These are phyloP conservation scores for Himantopus leucocephalus DNA, from an alignment of 2,113 vertebrate species.

Conservation along the genomic window DNA sequence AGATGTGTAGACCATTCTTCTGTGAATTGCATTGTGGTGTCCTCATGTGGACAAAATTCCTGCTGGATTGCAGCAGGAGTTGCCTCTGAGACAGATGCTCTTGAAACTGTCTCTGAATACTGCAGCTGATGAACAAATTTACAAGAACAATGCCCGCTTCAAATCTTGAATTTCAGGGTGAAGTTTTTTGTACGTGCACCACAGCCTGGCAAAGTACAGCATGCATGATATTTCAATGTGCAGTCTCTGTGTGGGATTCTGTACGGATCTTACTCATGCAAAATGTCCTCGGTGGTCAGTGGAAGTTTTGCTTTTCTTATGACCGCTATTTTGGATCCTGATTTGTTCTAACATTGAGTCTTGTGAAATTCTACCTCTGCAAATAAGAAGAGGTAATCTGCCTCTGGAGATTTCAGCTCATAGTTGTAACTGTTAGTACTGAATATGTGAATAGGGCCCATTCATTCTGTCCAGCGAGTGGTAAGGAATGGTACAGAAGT, in stretches of 20 bases:
- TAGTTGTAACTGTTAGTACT: not conserved
- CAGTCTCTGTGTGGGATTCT: not conserved
- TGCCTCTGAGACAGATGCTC: not conserved
- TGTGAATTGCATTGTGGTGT: not conserved
- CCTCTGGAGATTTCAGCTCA: not conserved
- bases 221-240: not conserved
- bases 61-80: not conserved
- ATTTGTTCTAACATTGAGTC: not conserved
- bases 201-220: not conserved
- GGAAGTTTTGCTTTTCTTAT: not conserved
- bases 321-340: not conserved
- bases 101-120: not conserved
- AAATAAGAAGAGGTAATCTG: not conserved
- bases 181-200: not conserved
- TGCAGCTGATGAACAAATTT: not conserved
- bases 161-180: not conserved
- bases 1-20: not conserved
- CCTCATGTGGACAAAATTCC: not conserved
- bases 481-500: not conserved
- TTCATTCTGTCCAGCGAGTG: not conserved
- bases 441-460: not conserved
- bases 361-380: slow-evolving; percentile 38
- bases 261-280: not conserved
- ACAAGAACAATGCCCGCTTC: not conserved
- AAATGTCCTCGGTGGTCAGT: not conserved